These are phyloP conservation scores for Physocephala rufipes DNA, from an alignment of 2,888 invertebrate genomes.

Conservation along the genomic window DNA sequence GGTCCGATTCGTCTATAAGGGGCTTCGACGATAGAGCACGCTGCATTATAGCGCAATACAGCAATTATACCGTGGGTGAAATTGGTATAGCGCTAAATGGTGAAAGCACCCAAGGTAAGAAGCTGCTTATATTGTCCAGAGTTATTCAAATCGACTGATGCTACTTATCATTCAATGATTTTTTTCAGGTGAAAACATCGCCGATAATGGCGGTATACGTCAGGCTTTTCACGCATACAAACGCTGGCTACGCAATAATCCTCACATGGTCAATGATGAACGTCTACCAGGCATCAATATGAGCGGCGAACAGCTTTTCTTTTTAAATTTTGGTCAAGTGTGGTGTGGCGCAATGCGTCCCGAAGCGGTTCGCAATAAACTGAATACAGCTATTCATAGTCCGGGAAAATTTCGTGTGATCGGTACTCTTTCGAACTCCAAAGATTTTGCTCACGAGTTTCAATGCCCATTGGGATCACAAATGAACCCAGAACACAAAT, in stretches of 20 bases:
- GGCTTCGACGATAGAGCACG: conserved; percentile 79
- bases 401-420: conserved; percentile 84
- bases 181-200: conserved; percentile 83
- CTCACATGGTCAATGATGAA: conserved; percentile 68
- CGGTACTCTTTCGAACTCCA: conserved; percentile 80
- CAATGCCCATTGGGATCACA: conserved; percentile 76
- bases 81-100: conserved; percentile 81
- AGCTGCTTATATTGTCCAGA: conserved; percentile 17
- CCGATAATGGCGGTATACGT: conserved; percentile 95
- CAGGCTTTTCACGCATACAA: conserved; percentile 89
- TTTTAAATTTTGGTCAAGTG: conserved; percentile 88
- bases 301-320: conserved; percentile 85
- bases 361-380: conserved; percentile 80
- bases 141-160: too few relatives aligned
- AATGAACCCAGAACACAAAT: conserved; percentile 83
- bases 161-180: background rate
- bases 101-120: conserved; percentile 76
- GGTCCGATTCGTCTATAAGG: conserved; percentile 78
- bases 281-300: conserved; percentile 77
- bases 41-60: conserved; percentile 88
- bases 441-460: conserved; percentile 79
- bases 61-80: conserved; percentile 82
- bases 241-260: conserved; percentile 75
- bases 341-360: conserved; percentile 86
- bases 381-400: conserved; percentile 85